These are phyloP conservation scores for Adelges cooleyi DNA, from an alignment of 1,140 invertebrate species.

Conservation along the genomic window DNA sequence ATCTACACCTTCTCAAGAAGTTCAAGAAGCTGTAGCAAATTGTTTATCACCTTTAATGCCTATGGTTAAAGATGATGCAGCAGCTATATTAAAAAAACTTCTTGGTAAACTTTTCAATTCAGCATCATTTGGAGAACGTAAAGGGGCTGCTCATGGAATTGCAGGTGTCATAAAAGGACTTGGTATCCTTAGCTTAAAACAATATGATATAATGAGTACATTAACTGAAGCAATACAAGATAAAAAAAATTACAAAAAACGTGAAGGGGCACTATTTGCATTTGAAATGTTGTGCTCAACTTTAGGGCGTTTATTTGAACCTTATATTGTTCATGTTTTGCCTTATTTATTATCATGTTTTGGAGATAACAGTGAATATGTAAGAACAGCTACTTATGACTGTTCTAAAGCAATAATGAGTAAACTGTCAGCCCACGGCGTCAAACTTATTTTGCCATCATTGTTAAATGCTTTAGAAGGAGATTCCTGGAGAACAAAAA, in stretches of 20 bases:
- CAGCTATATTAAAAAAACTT: conserved; percentile 74
- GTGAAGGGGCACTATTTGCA: conserved; percentile 93
- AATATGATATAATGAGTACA: conserved; percentile 89
- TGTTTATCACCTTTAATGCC: conserved; percentile 88
- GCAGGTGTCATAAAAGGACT: conserved; percentile 59
- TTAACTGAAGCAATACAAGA: conserved; percentile 90
- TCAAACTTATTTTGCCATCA: conserved; percentile 83
- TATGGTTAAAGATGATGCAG: conserved; percentile 80
- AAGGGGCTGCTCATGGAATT: conserved; percentile 79
- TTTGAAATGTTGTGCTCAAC: conserved; percentile 92
- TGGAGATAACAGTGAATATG: conserved; percentile 86
- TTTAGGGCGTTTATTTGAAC: conserved; percentile 92
- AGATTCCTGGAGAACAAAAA: conserved; percentile 98
- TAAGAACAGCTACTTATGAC: conserved; percentile 83
- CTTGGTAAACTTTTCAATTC: conserved; percentile 80
- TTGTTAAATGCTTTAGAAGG: conserved; percentile 87
- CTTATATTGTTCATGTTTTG: conserved; percentile 94
- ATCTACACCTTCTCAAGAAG: conserved; percentile 90
- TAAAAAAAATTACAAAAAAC: conserved; percentile 85
- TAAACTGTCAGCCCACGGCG: conserved; percentile 89
- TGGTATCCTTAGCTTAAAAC: conserved; percentile 89
- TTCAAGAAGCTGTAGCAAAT: conserved; percentile 95
- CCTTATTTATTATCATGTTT: conserved; percentile 91
- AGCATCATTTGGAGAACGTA: conserved; percentile 92
- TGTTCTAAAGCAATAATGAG: conserved; percentile 94